phyloP scores from a whole-genome alignment of 2,797 vertebrate species.

The Spinibarbus caldwelli region DNA sequence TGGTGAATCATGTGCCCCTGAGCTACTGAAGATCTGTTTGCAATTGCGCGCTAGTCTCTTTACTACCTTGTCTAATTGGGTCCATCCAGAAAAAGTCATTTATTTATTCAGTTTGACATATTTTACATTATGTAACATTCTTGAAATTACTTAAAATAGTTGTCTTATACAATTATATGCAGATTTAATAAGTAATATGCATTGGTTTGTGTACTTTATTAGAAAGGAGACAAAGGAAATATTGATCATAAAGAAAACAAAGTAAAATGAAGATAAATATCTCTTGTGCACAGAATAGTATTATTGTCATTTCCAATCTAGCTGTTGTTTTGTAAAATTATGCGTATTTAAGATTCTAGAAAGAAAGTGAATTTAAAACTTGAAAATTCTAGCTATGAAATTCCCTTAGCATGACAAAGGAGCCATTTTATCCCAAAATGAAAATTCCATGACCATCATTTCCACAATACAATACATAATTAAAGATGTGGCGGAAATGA shows the following conservation, averaged over 20 bases:
- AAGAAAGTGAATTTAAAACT: too few relatives aligned
- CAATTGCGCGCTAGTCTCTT: slow-evolving; percentile 12
- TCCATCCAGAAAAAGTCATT: not conserved
- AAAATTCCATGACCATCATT: too few relatives aligned
- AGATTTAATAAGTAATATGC: not conserved
- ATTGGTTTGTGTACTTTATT: not conserved
- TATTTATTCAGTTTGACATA: not conserved
- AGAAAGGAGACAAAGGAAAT: not conserved
- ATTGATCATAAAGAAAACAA: not conserved
- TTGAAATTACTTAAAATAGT: not conserved
- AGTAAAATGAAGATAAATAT: not conserved
- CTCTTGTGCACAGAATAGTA: too few relatives aligned
- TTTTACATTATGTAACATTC: not conserved
- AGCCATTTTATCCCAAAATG: not conserved
- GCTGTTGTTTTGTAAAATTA: not conserved
- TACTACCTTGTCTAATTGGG: slow-evolving; percentile 20
- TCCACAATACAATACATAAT: not conserved
- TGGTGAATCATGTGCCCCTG: not conserved
- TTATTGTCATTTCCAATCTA: not conserved
- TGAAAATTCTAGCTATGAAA: not conserved
- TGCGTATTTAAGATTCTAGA: not conserved
- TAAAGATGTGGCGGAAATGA: not conserved
- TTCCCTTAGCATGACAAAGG: not conserved
- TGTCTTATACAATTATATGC: not conserved
- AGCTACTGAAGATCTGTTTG: slow-evolving; percentile 13